Conservation (phyloP, 1,140 invertebrate genomes). For the Plodia interpunctella region DNA sequence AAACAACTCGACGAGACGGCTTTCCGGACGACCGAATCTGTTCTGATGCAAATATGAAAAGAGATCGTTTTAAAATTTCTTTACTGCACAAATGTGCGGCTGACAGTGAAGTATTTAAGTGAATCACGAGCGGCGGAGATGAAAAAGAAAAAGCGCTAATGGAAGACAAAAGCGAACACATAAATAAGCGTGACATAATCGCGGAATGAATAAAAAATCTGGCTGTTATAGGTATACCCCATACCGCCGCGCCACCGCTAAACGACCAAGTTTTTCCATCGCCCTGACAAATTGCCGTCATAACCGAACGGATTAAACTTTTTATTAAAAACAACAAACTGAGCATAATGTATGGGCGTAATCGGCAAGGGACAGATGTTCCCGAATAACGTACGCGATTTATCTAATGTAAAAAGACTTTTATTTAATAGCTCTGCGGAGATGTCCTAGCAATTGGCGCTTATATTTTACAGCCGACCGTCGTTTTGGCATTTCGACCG, state of each 20-base stretch:
- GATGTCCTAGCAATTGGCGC: constrained; percentile 63
- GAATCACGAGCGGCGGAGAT: constrained; percentile 44
- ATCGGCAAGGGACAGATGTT: constrained; percentile 73
- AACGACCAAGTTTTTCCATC: constrained; percentile 73
- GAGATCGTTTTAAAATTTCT: constrained; percentile 38
- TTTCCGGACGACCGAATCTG: constrained; percentile 42
- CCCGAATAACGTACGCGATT: constrained; percentile 67
- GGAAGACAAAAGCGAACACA: constrained; percentile 66
- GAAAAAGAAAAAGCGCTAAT: constrained; percentile 56
- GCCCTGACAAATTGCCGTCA: constrained; percentile 72
- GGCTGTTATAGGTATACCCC: constrained; percentile 51
- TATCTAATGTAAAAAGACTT: constrained; percentile 75
- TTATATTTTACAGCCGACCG: constrained; percentile 61
- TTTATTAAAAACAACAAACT: constrained; percentile 77
- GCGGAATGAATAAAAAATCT: constrained; percentile 43
- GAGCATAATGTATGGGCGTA: constrained; percentile 72
- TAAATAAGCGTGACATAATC: constrained; percentile 68
- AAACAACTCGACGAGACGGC: constrained; percentile 50
- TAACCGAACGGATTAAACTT: constrained; percentile 76
- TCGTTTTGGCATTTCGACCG: constrained; percentile 54
- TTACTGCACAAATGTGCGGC: constrained; percentile 31
- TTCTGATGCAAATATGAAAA: constrained; percentile 44
- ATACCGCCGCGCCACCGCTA: constrained; percentile 48
- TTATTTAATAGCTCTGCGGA: constrained; percentile 71
- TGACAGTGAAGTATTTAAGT: constrained; percentile 44